Evolutionary conservation across 2,888 invertebrate genomes (phyloP).

Genomic region (Scelioninae gen. 1): DNA sequence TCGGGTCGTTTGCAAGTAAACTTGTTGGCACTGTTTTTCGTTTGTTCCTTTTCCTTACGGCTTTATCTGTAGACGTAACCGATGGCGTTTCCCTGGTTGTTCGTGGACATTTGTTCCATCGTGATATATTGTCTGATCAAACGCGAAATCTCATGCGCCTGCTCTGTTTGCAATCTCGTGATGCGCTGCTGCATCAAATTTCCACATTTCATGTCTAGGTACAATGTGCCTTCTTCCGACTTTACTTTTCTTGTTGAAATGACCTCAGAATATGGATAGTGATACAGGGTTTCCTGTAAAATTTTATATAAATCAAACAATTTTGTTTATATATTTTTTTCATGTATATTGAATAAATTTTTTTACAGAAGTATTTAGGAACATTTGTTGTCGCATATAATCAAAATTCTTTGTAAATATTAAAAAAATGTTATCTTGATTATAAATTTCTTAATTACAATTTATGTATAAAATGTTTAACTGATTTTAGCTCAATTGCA

Average conservation of each 20-base stretch:
- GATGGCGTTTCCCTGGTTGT: conserved; percentile 77
- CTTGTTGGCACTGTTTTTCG: conserved; percentile 59
- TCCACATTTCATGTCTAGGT: conserved; percentile 98
- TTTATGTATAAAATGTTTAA: too few species aligned
- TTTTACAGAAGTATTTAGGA: too few species aligned
- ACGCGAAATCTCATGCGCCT: conserved; percentile 98
- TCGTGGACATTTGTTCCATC: conserved; percentile 88
- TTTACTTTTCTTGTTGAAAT: conserved; percentile 97
- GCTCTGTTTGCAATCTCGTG: conserved; percentile 97
- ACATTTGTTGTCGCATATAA: too few species aligned
- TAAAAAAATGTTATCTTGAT: too few species aligned
- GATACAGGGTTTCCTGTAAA: conserved; percentile 92
- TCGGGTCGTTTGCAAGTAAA: conserved; percentile 42
- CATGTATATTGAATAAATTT: too few species aligned
- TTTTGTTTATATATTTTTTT: background rate
- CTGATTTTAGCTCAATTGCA: too few species aligned
- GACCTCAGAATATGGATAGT: conserved; percentile 97
- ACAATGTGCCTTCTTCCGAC: conserved; percentile 95
- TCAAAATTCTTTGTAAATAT: too few species aligned
- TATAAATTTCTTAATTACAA: too few species aligned
- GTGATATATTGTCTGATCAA: conserved; percentile 98
- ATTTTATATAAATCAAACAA: background rate
- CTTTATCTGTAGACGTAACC: conserved; percentile 82
- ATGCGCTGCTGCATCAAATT: conserved; percentile 98
- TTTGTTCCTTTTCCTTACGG: conserved; percentile 22